Evolutionary conservation across 1,140 invertebrate genomes (phyloP).

Genomic region (Drosophila serrata): DNA sequence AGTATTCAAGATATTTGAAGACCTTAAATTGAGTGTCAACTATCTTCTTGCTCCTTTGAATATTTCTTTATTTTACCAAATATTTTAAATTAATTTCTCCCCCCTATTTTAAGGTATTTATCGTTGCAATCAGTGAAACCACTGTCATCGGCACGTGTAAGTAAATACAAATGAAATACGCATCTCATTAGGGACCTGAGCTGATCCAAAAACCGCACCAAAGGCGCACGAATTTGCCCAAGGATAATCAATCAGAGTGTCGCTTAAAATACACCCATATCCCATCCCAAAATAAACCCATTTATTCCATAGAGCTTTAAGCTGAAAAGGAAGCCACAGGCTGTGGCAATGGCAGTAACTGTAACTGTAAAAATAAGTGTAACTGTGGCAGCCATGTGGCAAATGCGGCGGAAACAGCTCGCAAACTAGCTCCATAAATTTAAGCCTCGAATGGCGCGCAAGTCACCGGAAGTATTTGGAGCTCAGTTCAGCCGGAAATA

Average conservation of each 20-base stretch:
- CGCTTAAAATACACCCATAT: constrained; percentile 4
- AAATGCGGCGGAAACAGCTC: constrained; percentile 69
- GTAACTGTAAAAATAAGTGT: constrained; percentile 5
- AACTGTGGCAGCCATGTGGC: constrained; percentile 53
- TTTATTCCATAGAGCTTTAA: neutral
- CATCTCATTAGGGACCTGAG: constrained; percentile 32
- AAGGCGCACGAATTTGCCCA: constrained; percentile 23
- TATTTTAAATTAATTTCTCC: neutral
- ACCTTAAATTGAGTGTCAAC: neutral
- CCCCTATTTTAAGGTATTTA: neutral
- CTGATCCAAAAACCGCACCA: constrained; percentile 12
- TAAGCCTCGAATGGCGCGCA: constrained; percentile 58
- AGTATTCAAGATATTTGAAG: neutral
- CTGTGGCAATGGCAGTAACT: constrained; percentile 5
- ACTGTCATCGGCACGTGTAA: constrained; percentile 9
- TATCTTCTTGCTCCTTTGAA: neutral
- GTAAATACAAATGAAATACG: constrained; percentile 1
- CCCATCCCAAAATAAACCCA: neutral
- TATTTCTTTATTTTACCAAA: too few species aligned
- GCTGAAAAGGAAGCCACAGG: neutral
- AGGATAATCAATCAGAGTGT: constrained; percentile 50
- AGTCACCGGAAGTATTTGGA: constrained; percentile 74
- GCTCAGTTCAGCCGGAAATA: constrained; percentile 67
- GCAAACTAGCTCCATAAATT: constrained; percentile 75
- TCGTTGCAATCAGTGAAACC: neutral